Evolutionary conservation across 2,888 invertebrate genomes (phyloP).

Genomic region (Artemia sinica): DNA sequence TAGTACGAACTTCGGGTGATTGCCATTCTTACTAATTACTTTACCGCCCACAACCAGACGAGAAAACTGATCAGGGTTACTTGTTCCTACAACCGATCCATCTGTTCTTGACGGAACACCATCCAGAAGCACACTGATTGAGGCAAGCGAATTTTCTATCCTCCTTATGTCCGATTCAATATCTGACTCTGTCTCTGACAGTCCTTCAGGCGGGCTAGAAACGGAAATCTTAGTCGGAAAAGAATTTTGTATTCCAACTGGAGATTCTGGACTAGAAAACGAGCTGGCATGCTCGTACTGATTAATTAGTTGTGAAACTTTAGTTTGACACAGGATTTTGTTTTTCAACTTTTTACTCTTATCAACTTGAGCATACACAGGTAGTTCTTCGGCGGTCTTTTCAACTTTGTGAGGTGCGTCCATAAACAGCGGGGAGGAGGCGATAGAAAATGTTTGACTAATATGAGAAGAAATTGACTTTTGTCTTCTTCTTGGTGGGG

Average conservation of each 20-base stretch:
- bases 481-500: constrained; percentile 20
- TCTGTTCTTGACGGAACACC: not conserved
- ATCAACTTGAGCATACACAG: not conserved
- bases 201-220: not conserved
- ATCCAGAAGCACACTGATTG: constrained; percentile 17
- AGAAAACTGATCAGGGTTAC: not conserved
- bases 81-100: not conserved
- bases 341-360: not conserved
- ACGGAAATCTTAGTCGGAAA: not conserved
- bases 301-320: not conserved
- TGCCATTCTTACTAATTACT: not conserved
- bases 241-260: not conserved
- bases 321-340: not conserved
- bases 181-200: constrained; percentile 18
- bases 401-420: constrained; percentile 16
- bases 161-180: constrained; percentile 18
- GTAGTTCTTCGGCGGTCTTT: no score
- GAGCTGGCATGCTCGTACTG: not conserved
- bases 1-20: not conserved
- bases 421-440: constrained; percentile 17
- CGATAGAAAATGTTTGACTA: constrained; percentile 2
- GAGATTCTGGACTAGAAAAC: not conserved
- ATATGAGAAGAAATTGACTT: constrained; percentile 15
- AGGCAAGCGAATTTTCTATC: constrained; percentile 19
- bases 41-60: not conserved